phyloP scores from a whole-genome alignment of 2,888 invertebrate species.

The Oligia strigilis region DNA sequence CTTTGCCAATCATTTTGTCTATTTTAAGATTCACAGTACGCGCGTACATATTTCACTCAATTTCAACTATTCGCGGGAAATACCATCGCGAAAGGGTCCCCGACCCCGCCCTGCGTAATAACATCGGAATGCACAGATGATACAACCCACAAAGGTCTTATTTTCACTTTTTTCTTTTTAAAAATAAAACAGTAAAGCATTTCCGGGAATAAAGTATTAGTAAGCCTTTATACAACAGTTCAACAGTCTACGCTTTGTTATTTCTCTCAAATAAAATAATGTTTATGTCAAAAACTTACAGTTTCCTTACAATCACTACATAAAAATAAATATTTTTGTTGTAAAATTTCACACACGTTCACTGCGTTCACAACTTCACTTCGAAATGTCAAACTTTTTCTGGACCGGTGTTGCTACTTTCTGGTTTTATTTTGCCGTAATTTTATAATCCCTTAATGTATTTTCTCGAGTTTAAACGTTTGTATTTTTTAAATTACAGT shows the following conservation, averaged over 20 bases:
- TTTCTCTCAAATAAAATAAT: slow-evolving; percentile 63
- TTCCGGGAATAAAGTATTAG: slow-evolving; percentile 78
- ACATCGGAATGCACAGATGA: slow-evolving; percentile 88
- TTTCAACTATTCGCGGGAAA: slow-evolving; percentile 78
- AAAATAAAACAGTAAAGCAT: slow-evolving; percentile 80
- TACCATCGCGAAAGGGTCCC: slow-evolving; percentile 72
- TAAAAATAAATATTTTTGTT: slow-evolving; percentile 82
- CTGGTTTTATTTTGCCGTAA: slow-evolving; percentile 63
- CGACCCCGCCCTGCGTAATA: slow-evolving; percentile 82
- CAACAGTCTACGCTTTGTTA: slow-evolving; percentile 40
- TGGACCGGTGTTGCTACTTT: slow-evolving; percentile 77
- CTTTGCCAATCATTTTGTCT: slow-evolving; percentile 80
- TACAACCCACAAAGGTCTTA: slow-evolving; percentile 84
- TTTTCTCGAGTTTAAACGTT: not conserved
- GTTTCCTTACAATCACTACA: slow-evolving; percentile 82
- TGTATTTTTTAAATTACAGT: not conserved
- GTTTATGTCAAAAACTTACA: slow-evolving; percentile 87
- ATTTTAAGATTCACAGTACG: slow-evolving; percentile 80
- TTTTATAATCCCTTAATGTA: not conserved
- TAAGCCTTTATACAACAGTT: slow-evolving; percentile 29
- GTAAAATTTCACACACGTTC: slow-evolving; percentile 86
- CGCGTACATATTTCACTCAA: slow-evolving; percentile 67
- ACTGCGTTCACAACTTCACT: slow-evolving; percentile 84
- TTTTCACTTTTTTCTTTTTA: slow-evolving; percentile 81
- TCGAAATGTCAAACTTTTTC: slow-evolving; percentile 84